Base-by-base conservation (phyloP, 1,140 invertebrate species). In the Kradibia gibbosae region DNA sequence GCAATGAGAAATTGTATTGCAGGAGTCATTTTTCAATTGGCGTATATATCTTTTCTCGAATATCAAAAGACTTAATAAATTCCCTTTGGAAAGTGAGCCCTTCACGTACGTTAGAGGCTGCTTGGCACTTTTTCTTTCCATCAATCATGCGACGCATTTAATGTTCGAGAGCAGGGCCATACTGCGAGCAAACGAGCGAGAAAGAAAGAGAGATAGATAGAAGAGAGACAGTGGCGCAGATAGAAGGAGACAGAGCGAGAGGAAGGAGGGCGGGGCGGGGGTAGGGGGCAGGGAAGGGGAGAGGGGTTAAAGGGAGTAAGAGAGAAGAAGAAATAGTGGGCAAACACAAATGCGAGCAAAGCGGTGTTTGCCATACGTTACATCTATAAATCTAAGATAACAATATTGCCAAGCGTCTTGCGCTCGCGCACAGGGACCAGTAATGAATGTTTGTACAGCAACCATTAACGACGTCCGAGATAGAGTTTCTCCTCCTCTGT, bases 361-460 rank as follows among this genome's bases (percentile, higher is more conserved):
- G 89, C 89, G 86, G 88, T 90, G 88, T 90, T 87, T 88, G 87
- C 89, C 89, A 90, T 90, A 88, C 89, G 89, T 91, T 90, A 90
- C 89, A 90, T 89, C 90, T 90, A 91, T 91, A 90, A 91, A 91
- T 90, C 89, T 91, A 91, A 91, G 90, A 91, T 90, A 90, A 90
- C 89, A 91, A 90, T 90, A 90, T 89, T 89, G 90, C 88, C 84
- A 82, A 76, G 84, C 81, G 78, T 83, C 82, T 86, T 71, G 76
- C 76, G 62, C 82, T 79, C 20, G 71, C 53, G 70, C 53, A 39
- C 82, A 74, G 83, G 84, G 84, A 85, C 83, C 83, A 87, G 88
- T 91, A 91, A 91, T 90, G 90, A 91, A 91, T 91, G 90, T 91
- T 90, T 91, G 89, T 87, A 89, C 86, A 89, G 86, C 87, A 86